Percentiles rank a stretch among this genome's conserved stretches.
phyloP scores from a whole-genome alignment of 2,888 invertebrate genomes.

The Drosophila lutescens region DNA sequence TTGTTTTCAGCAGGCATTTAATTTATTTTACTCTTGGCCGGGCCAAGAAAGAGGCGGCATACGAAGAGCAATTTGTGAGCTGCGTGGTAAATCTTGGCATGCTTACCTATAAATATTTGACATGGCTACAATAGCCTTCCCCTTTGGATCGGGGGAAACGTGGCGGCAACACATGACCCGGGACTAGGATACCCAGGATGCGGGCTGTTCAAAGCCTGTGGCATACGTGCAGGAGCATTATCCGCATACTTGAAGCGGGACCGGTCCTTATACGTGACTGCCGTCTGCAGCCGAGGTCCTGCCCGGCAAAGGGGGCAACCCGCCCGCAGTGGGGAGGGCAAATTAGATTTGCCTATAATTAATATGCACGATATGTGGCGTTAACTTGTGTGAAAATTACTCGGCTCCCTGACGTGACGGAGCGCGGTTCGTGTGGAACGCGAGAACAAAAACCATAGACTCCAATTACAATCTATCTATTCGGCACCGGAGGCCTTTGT shows the following conservation, averaged over 20 bases:
- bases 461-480: conserved; percentile 28
- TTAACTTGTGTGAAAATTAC: conserved; percentile 78
- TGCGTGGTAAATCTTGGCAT: conserved; percentile 68
- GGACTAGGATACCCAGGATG: conserved; percentile 5
- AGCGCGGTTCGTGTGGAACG: conserved; percentile 44
- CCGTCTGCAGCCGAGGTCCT: conserved; percentile 3
- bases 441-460: conserved; percentile 50
- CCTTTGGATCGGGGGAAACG: conserved; percentile 33
- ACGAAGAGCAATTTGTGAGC: conserved; percentile 63
- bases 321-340: conserved; percentile 53
- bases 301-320: conserved; percentile 34
- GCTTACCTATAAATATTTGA: conserved; percentile 75
- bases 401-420: conserved; percentile 68
- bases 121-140: conserved; percentile 70
- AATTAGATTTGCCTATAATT: conserved; percentile 75
- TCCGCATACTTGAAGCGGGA: conserved; percentile 22
- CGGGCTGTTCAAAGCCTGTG: conserved; percentile 26
- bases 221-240: conserved; percentile 70
- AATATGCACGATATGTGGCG: conserved; percentile 79
- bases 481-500: conserved; percentile 41
- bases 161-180: conserved; percentile 36
- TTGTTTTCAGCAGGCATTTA: conserved; percentile 71
- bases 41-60: conserved; percentile 39
- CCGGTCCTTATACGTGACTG: conserved; percentile 59
- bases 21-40: conserved; percentile 64